phyloP scores from a whole-genome alignment of 1,140 invertebrate genomes.

The Brevipalpus yothersi region DNA sequence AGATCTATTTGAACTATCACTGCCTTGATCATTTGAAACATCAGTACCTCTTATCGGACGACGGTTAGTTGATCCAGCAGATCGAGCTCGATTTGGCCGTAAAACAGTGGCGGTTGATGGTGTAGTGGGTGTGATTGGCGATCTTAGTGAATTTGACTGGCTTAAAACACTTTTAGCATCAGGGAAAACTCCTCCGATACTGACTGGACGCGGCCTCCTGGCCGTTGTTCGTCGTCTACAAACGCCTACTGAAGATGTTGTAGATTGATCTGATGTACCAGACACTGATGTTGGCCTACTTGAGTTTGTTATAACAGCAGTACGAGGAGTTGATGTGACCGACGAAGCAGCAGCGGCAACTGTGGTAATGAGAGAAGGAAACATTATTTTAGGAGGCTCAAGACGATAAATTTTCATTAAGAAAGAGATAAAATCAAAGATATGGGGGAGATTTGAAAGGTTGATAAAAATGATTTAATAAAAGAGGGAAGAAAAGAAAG shows the following conservation, averaged over 20 bases:
- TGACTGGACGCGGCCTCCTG: conserved; percentile 2
- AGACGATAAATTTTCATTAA: neutral
- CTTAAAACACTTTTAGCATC: neutral
- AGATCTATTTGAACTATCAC: neutral
- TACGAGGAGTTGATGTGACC: neutral
- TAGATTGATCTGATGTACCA: neutral
- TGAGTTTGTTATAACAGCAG: neutral
- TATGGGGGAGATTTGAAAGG: neutral
- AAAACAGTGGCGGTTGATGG: neutral
- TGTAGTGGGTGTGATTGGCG: neutral
- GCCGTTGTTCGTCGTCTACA: neutral
- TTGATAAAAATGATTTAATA: neutral
- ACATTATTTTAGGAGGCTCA: neutral
- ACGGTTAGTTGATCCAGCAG: neutral
- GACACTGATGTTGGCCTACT: conserved; percentile 1
- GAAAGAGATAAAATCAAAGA: neutral
- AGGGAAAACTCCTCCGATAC: neutral
- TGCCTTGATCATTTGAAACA: neutral
- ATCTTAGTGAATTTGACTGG: neutral
- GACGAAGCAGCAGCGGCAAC: neutral
- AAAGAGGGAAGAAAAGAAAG: neutral
- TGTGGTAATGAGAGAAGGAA: neutral
- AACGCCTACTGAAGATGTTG: neutral
- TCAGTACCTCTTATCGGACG: neutral
- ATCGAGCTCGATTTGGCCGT: neutral